phyloP scores from a whole-genome alignment of 2,797 vertebrate species.

The Cossypha dichroa region DNA sequence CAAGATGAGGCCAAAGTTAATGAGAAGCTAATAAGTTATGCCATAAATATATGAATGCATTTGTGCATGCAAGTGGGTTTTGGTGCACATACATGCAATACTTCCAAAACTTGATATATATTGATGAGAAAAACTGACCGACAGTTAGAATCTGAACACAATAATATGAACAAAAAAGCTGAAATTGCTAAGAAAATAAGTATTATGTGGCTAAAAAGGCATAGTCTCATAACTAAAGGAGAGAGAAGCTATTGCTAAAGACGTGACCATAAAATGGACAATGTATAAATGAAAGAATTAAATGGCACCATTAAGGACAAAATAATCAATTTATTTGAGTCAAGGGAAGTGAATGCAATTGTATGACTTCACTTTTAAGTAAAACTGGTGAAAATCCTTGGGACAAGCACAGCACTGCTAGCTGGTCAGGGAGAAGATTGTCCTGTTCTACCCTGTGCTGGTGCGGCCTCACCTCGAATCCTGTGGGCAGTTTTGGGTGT shows the following conservation, averaged over 20 bases:
- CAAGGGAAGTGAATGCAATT: not conserved
- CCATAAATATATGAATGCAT: not conserved
- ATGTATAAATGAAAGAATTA: not conserved
- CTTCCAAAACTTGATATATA: not conserved
- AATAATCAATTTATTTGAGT: not conserved
- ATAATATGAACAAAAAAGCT: not conserved
- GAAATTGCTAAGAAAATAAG: not conserved
- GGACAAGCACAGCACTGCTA: not conserved
- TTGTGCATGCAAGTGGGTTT: not conserved
- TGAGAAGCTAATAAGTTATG: not conserved
- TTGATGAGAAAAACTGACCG: not conserved
- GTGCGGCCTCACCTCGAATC: accelerated
- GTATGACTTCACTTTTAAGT: not conserved
- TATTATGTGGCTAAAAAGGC: not conserved
- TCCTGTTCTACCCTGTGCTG: not conserved
- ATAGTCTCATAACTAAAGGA: not conserved
- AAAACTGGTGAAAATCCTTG: not conserved
- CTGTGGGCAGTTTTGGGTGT: not conserved
- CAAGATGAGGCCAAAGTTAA: not conserved
- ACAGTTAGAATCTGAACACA: not conserved
- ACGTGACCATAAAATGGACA: not conserved
- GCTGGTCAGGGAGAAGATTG: not conserved
- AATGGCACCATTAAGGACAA: not conserved
- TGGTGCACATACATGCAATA: not conserved
- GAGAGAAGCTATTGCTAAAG: not conserved